Conservation (phyloP, 2,797 vertebrate genomes). For the Liparis tanakae region DNA sequence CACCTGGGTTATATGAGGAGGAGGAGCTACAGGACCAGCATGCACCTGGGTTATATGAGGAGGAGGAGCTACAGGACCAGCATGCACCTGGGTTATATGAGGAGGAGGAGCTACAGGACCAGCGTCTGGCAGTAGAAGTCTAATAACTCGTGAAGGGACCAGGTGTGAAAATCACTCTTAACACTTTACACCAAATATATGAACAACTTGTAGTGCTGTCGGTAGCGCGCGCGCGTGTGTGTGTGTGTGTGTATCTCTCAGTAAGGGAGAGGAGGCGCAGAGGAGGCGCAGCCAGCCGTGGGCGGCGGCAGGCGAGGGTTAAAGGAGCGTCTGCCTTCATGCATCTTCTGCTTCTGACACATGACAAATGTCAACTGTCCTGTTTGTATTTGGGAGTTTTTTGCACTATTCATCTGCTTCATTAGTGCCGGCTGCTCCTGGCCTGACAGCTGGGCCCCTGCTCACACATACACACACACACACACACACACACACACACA, state of each 20-base stretch:
- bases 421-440: slow-evolving; percentile 99
- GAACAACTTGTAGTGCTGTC: slow-evolving; percentile 5
- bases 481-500: slow-evolving; percentile 35
- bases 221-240: background rate
- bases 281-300: slow-evolving; percentile 47
- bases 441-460: slow-evolving; percentile 94
- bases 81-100: no score
- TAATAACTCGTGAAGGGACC: slow-evolving; percentile 3
- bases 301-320: slow-evolving; percentile 91
- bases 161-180: slow-evolving; percentile 18
- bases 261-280: slow-evolving; percentile 7
- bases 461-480: slow-evolving; percentile 43
- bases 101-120: no score
- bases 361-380: slow-evolving; percentile 99
- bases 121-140: slow-evolving; percentile 6
- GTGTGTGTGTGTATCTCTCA: slow-evolving; percentile 22
- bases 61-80: no score
- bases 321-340: slow-evolving; percentile 99
- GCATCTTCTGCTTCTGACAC: slow-evolving; percentile 99
- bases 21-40: no score
- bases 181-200: slow-evolving; percentile 25
- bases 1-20: no score
- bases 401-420: slow-evolving; percentile 99
- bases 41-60: no score
- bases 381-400: slow-evolving; percentile 99